Conservation (phyloP, 2,797 vertebrate genomes). For the Arremon aurantiirostris region DNA sequence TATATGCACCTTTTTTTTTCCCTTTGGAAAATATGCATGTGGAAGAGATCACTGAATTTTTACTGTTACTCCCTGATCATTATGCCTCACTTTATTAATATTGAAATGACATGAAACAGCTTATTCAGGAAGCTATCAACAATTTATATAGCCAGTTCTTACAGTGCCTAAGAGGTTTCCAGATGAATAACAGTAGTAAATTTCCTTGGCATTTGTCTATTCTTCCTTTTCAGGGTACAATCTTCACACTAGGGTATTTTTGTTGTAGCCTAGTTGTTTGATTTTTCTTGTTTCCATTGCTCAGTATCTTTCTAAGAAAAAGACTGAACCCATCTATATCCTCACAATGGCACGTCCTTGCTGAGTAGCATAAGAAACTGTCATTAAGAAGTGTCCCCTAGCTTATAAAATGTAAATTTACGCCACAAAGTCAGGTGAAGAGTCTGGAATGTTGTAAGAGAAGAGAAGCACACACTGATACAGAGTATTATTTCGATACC, state of each 20-base stretch:
- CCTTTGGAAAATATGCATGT: background rate
- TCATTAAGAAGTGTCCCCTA: background rate
- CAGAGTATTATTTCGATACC: background rate
- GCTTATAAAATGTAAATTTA: background rate
- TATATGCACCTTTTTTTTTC: background rate
- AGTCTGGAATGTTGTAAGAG: background rate
- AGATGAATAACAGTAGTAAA: background rate
- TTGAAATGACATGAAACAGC: background rate
- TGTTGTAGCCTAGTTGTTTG: background rate
- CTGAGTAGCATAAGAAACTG: background rate
- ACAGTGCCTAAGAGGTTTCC: background rate
- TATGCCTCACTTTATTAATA: background rate
- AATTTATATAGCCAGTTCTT: background rate
- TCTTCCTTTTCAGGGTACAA: background rate
- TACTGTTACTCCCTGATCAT: background rate
- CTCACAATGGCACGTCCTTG: background rate
- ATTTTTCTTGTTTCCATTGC: background rate
- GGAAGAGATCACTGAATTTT: conserved; percentile 3
- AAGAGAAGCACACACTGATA: background rate
- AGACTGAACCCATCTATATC: background rate
- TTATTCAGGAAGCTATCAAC: background rate
- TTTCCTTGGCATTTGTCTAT: background rate
- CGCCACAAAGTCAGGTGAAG: background rate
- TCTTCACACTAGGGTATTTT: background rate
- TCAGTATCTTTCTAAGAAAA: background rate